Conservation (phyloP, 2,113 vertebrate species). For the Mesoclemmys tuberculata region DNA sequence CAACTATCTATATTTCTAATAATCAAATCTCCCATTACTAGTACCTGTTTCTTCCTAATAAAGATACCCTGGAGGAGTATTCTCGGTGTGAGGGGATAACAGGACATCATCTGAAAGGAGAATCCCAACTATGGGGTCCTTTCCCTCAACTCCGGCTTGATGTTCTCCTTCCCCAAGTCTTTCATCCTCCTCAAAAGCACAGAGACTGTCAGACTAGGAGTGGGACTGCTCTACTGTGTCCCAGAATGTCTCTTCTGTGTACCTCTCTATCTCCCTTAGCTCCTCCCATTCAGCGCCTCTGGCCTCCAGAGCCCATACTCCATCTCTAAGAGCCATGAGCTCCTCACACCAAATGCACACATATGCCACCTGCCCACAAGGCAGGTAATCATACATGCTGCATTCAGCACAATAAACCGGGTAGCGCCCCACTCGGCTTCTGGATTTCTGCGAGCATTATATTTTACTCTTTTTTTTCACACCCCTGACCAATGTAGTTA, state of each 20-base stretch:
- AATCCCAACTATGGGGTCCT: not conserved
- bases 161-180: not conserved
- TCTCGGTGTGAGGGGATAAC: not conserved
- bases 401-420: not conserved
- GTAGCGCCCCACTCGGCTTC: not conserved
- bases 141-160: not conserved
- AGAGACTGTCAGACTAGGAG: not conserved
- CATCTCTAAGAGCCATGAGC: not conserved
- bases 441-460: not conserved
- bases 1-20: not conserved
- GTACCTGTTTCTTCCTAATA: not conserved
- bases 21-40: not conserved
- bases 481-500: not conserved
- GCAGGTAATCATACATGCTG: not conserved
- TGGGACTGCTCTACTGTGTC: not conserved
- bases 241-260: not conserved
- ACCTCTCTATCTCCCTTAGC: not conserved
- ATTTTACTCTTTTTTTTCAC: not conserved
- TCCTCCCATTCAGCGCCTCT: not conserved
- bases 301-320: not conserved
- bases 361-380: not conserved
- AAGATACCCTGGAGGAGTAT: not conserved
- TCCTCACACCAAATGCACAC: not conserved
- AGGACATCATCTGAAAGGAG: not conserved
- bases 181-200: not conserved